Percentiles rank a stretch among this genome's conserved stretches.
These are phyloP conservation scores for Lasaia peninsularis DNA, from an alignment of 1,140 invertebrate genomes.

Conservation along the genomic window DNA sequence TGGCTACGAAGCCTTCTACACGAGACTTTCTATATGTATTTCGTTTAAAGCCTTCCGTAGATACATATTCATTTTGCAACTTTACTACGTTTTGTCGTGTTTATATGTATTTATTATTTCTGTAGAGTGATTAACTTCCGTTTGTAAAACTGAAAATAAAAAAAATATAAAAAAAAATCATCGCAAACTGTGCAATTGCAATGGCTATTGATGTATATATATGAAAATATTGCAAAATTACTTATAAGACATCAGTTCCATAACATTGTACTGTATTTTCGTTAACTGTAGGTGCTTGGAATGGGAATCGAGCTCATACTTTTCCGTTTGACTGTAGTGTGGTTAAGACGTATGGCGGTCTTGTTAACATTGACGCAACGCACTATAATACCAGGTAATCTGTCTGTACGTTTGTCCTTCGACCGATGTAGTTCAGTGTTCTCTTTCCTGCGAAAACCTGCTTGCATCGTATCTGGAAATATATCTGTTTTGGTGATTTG, in stretches of 20 bases:
- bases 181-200: slow-evolving; percentile 36
- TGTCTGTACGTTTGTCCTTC: too few relatives aligned
- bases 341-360: too few relatives aligned
- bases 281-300: slow-evolving; percentile 29
- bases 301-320: background rate
- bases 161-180: slow-evolving; percentile 55
- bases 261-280: slow-evolving; percentile 45
- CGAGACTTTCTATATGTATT: slow-evolving; percentile 51
- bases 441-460: too few relatives aligned
- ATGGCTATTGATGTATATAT: slow-evolving; percentile 59
- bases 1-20: background rate
- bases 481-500: too few relatives aligned
- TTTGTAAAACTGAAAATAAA: slow-evolving; percentile 69
- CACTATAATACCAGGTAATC: too few relatives aligned
- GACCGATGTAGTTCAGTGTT: too few relatives aligned
- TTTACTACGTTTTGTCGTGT: slow-evolving; percentile 68
- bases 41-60: slow-evolving; percentile 55
- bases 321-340: background rate
- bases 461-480: too few relatives aligned
- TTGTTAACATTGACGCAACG: too few relatives aligned
- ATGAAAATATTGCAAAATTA: slow-evolving; percentile 68
- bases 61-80: slow-evolving; percentile 56
- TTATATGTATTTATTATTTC: slow-evolving; percentile 62
- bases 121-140: slow-evolving; percentile 71
- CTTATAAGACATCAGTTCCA: slow-evolving; percentile 58